These are phyloP conservation scores for Takifugu rubripes DNA, from an alignment of 2,797 vertebrate species.

Conservation along the genomic window DNA sequence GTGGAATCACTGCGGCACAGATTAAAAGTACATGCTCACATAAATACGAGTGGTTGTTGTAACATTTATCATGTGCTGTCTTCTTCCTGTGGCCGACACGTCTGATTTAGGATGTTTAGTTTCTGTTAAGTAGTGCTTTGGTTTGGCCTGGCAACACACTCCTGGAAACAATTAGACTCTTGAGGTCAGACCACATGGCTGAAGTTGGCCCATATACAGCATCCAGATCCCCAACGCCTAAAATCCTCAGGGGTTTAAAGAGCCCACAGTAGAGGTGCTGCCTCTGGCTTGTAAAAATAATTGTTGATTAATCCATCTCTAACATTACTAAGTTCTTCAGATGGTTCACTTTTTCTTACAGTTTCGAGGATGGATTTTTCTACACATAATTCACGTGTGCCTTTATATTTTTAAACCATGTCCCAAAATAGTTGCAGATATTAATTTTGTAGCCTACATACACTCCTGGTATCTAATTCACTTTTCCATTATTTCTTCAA, in stretches of 20 bases:
- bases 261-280: no score
- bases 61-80: slow-evolving; percentile 21
- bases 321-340: no score
- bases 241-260: neutral
- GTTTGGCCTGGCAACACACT: slow-evolving; percentile 14
- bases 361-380: no score
- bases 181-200: slow-evolving; percentile 30
- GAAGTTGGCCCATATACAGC: slow-evolving; percentile 4
- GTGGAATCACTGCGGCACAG: no score
- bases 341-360: neutral
- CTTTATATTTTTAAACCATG: no score
- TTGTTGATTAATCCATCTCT: neutral
- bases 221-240: neutral
- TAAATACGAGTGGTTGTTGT: neutral
- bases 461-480: no score
- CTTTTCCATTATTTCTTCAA: no score
- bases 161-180: slow-evolving; percentile 51
- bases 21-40: no score
- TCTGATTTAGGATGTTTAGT: slow-evolving; percentile 36
- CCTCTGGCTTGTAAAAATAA: no score
- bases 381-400: no score
- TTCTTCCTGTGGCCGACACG: slow-evolving; percentile 4
- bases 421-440: no score
- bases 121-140: slow-evolving; percentile 15
- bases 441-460: no score